Evolutionary conservation across 2,113 vertebrate species (phyloP).

Genomic region (Pangasianodon hypophthalmus): DNA sequence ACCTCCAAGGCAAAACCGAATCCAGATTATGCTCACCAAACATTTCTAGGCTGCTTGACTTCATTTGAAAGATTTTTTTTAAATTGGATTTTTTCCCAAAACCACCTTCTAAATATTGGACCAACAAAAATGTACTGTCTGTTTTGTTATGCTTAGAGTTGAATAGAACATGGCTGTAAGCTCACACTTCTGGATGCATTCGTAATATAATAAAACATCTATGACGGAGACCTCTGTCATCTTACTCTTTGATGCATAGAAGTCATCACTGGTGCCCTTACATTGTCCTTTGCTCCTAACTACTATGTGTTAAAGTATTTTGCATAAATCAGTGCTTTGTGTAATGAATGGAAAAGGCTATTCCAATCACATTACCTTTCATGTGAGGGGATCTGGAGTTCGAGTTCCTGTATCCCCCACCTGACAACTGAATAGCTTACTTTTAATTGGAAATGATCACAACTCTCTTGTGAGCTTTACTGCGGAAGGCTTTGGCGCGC

Average conservation of each 20-base stretch:
- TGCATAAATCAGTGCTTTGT: constrained; percentile 55
- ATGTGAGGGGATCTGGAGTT: constrained; percentile 38
- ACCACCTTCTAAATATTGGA: background rate
- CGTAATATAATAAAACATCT: background rate
- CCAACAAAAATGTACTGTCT: background rate
- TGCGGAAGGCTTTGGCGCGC: constrained; percentile 41
- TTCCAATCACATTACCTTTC: constrained; percentile 53
- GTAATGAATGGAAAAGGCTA: constrained; percentile 47
- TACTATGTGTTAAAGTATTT: constrained; percentile 40
- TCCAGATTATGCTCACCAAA: background rate
- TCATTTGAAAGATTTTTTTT: background rate
- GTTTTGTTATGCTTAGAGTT: background rate
- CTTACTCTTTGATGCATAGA: constrained; percentile 22
- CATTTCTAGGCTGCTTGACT: background rate
- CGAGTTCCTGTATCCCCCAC: constrained; percentile 52
- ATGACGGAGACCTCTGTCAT: background rate
- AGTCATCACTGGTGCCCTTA: constrained; percentile 38
- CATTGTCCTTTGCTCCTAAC: constrained; percentile 49
- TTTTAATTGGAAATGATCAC: constrained; percentile 63
- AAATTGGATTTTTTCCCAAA: background rate
- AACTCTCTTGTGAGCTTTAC: constrained; percentile 51
- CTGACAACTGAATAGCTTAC: constrained; percentile 58
- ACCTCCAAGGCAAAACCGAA: constrained; percentile 9
- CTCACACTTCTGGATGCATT: background rate
- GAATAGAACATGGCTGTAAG: background rate